phyloP scores from a whole-genome alignment of 2,888 invertebrate species.

The Macrophya alboannulata region DNA sequence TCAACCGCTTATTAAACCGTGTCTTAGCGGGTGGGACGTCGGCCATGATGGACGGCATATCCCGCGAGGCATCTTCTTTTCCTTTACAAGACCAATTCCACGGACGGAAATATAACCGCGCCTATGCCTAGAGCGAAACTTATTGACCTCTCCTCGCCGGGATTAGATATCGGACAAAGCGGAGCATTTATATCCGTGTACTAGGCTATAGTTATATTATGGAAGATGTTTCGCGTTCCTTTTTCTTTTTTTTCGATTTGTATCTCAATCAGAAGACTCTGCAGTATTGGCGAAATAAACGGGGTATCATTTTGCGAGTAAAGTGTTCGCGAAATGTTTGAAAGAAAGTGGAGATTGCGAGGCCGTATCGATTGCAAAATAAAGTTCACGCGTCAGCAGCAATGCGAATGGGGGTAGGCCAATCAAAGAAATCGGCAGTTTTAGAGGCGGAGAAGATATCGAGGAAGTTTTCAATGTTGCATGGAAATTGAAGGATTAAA shows the following conservation, averaged over 20 bases:
- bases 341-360: background rate
- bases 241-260: background rate
- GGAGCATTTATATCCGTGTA: background rate
- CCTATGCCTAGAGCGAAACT: background rate
- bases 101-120: constrained; percentile 5
- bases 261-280: background rate
- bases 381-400: constrained; percentile 35
- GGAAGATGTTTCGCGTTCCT: constrained; percentile 1
- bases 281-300: background rate
- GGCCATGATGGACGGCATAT: constrained; percentile 7
- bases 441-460: constrained; percentile 2
- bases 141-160: constrained; percentile 24
- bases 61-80: background rate
- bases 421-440: constrained; percentile 5
- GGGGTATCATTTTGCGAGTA: background rate
- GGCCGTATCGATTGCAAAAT: constrained; percentile 2
- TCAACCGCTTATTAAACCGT: constrained; percentile 15
- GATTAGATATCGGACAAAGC: constrained; percentile 31
- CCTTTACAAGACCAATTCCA: background rate
- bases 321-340: background rate
- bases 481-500: constrained; percentile 54
- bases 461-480: constrained; percentile 47
- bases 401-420: constrained; percentile 9
- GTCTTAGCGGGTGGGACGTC: background rate
- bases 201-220: background rate